Evolutionary conservation across 2,113 vertebrate species (phyloP), one percentile per base, ranked within the genome.

Genomic region (Pampusana beccarii): DNA sequence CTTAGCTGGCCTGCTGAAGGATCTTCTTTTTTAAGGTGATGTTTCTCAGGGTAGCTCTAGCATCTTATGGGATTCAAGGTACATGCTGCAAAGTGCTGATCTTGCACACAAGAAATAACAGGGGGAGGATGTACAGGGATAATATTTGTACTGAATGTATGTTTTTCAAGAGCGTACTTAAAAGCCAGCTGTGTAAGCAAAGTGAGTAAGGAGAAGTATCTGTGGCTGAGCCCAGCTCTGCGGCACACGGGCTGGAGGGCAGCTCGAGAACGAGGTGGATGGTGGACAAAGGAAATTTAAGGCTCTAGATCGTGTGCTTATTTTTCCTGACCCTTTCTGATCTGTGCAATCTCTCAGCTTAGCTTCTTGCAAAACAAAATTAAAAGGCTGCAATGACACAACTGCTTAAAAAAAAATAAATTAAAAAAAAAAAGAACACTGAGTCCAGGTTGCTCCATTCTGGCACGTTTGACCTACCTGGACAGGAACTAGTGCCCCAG

Each of bases 131-230:
- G 74, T 36, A 69, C 1, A 88, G 77, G 83, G 80, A 71, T 80
- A 85, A 74, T n/a, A 81, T 90, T 95, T 94, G 83, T 61, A 70
- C 51, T 65, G 48, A 86, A 62, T 21, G 40, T 25, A 58, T 80
- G 48, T 73, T 95, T 84, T 93, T 38, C 80, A 33, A 64, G 54
- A 88, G 48, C 1, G 0, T 40, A 72, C 78, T 46, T 72, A 53
- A 87, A 83, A 82, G 10, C 10, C 90, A 96, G 95, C 91, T 94
- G 94, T 57, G 80, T 86, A 92, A 95, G 91, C 90, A 94, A 46
- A 85, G 62, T 0, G 1, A 74, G 51, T 1, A 46, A 86, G 72
- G 60, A 95, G 46, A 81, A 79, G 7, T 10, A 11, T 71, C 58
- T 26, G 69, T 57, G 62, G 54, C 48, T 13, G 40, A 89, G 67